phyloP scores from a whole-genome alignment of 2,888 invertebrate genomes.

The Lasius platythorax region DNA sequence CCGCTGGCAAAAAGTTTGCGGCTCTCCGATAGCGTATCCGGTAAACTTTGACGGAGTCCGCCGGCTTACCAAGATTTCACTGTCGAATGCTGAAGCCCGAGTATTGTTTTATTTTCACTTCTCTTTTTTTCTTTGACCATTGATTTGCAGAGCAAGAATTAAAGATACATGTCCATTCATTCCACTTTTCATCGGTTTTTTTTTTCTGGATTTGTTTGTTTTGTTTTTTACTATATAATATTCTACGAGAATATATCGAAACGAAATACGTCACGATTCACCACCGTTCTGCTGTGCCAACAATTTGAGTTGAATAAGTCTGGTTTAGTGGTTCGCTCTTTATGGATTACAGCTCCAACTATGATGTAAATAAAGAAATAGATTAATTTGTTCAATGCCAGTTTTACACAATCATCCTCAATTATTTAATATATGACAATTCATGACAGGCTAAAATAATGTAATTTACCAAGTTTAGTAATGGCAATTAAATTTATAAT shows the following conservation, averaged over 20 bases:
- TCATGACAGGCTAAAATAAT: not conserved
- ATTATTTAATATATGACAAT: not conserved
- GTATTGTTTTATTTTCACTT: slow-evolving; percentile 1
- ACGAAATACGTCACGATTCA: slow-evolving; percentile 2
- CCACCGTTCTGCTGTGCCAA: not conserved
- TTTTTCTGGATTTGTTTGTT: not conserved
- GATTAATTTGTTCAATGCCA: not conserved
- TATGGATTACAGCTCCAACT: not conserved
- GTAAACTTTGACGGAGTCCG: slow-evolving; percentile 41
- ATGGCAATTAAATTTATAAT: not conserved
- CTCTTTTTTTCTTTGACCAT: slow-evolving; percentile 4
- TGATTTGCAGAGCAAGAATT: slow-evolving; percentile 29
- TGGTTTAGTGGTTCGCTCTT: not conserved
- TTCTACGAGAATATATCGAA: not conserved
- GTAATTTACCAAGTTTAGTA: not conserved
- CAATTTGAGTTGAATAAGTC: not conserved
- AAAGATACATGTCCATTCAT: slow-evolving; percentile 1
- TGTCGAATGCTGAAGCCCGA: slow-evolving; percentile 54
- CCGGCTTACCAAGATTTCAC: slow-evolving; percentile 60
- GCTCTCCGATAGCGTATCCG: slow-evolving; percentile 31
- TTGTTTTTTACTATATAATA: not conserved
- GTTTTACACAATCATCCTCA: not conserved
- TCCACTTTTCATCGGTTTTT: not conserved
- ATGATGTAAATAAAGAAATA: not conserved
- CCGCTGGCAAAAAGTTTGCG: slow-evolving; percentile 33